phyloP scores from a whole-genome alignment of 2,797 vertebrate genomes.

The Lateolabrax maculatus region DNA sequence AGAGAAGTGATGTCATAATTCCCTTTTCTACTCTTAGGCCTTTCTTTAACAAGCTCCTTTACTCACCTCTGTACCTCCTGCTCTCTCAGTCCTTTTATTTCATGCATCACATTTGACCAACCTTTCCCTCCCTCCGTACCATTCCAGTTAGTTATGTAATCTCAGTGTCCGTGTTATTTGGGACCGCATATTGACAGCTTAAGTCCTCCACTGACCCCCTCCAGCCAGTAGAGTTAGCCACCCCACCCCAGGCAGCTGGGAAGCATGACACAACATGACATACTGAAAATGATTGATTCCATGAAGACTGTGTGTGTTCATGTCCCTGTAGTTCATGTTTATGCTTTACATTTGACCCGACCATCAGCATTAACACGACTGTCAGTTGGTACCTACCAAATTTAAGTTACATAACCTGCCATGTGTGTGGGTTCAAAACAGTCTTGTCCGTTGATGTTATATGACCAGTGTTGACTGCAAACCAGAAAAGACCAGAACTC shows the following conservation, averaged over 20 bases:
- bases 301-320: constrained; percentile 9
- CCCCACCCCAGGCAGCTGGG: constrained; percentile 15
- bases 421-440: constrained; percentile 78
- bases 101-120: constrained; percentile 49
- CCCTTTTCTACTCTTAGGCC: not conserved
- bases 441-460: constrained; percentile 75
- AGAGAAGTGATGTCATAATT: constrained; percentile 38
- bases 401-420: constrained; percentile 74
- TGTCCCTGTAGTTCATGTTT: constrained; percentile 26
- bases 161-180: constrained; percentile 55
- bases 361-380: constrained; percentile 40
- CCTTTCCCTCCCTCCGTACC: constrained; percentile 28
- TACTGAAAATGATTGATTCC: constrained; percentile 43
- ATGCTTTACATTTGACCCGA: constrained; percentile 32
- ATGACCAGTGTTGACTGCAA: constrained; percentile 77
- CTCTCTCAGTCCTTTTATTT: constrained; percentile 23
- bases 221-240: constrained; percentile 19
- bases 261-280: constrained; percentile 53
- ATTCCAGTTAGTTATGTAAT: constrained; percentile 70
- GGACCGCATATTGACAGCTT: constrained; percentile 66
- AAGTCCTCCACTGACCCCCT: constrained; percentile 45
- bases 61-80: not conserved
- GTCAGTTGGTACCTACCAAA: constrained; percentile 62
- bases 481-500: constrained; percentile 68
- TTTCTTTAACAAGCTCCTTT: not conserved